phyloP scores from a whole-genome alignment of 2,797 vertebrate genomes.

The Yasuhikotakia modesta region DNA sequence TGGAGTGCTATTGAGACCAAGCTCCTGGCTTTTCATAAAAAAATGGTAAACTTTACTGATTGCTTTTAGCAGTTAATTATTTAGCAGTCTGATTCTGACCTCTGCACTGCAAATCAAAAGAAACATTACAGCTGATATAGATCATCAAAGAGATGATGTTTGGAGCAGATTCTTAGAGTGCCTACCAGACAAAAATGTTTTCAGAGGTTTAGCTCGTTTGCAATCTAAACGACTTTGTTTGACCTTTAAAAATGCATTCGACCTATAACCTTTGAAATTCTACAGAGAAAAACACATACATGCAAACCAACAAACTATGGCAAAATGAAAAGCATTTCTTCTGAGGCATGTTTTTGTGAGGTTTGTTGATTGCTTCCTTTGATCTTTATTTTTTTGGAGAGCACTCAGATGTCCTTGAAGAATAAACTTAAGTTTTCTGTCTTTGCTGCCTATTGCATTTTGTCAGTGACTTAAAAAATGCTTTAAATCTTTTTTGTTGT shows the following conservation, averaged over 20 bases:
- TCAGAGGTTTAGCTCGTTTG: conserved; percentile 23
- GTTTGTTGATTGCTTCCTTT: conserved; percentile 10
- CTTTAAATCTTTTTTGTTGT: background rate
- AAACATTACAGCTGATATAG: background rate
- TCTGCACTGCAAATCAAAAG: conserved; percentile 9
- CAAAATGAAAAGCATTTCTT: background rate
- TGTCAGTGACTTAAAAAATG: background rate
- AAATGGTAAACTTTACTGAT: conserved; percentile 56
- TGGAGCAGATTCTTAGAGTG: background rate
- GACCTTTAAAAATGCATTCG: conserved; percentile 21
- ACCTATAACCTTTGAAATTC: background rate
- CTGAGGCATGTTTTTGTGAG: background rate
- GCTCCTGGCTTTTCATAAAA: conserved; percentile 43
- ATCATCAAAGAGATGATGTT: conserved; percentile 8
- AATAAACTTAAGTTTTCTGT: background rate
- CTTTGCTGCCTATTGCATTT: background rate
- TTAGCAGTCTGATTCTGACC: conserved; percentile 32
- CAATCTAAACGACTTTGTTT: conserved; percentile 1
- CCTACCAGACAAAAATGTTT: background rate
- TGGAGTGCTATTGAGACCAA: conserved; percentile 3
- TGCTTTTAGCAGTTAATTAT: conserved; percentile 54
- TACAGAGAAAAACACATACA: background rate
- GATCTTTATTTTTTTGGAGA: conserved; percentile 1
- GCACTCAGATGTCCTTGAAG: conserved; percentile 10
- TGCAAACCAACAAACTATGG: conserved; percentile 1